Evolutionary conservation across 2,888 invertebrate genomes (phyloP), one percentile per base, ranked within the genome.

Genomic region (Oscheius sp.): DNA sequence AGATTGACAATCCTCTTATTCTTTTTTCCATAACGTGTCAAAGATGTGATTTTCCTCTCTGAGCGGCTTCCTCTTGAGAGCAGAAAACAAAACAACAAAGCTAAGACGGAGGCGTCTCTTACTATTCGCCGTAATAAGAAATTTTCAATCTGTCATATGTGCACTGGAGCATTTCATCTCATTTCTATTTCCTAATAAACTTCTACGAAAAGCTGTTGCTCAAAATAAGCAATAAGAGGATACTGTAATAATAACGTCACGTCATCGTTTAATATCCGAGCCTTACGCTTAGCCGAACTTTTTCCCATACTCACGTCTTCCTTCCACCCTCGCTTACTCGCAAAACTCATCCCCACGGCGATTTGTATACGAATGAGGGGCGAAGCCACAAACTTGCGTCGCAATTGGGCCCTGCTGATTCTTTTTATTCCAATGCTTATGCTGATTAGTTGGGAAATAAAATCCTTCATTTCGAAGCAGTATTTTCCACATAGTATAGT

Each of bases 281-380:
- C n/a, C n/a, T n/a, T n/a, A n/a, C n/a, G n/a, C n/a, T n/a, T n/a
- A 6, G 37, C 6, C 42, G 23, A 48, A 20, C 4, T 29, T 52
- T 52, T 52, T 27, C 52, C 52, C 23, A 20, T 27, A 52, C 52
- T 52, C 52, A 12, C 52, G 27, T 52, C 27, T 20, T 23, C 52
- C 29, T 29, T 8, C 27, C 52, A 27, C 12, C 5, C 29, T 52
- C 25, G n/a, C n/a, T n/a, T n/a, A n/a, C 15, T 27, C 25, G 27
- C 10, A 23, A 20, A 6, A 52, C 29, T n/a, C 27, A 25, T 15
- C 27, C 52, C 29, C 52, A 52, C 52, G 52, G 52, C 52, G 52
- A 52, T 52, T 52, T 52, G 52, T 52, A 52, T 52, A 25, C 52
- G 25, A 52, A 52, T 52, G 52, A 52, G 29, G 37, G 4, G 27